Base-by-base conservation (phyloP, 2,888 invertebrate genomes). In the Caenorhabditis drosophilae region DNA sequence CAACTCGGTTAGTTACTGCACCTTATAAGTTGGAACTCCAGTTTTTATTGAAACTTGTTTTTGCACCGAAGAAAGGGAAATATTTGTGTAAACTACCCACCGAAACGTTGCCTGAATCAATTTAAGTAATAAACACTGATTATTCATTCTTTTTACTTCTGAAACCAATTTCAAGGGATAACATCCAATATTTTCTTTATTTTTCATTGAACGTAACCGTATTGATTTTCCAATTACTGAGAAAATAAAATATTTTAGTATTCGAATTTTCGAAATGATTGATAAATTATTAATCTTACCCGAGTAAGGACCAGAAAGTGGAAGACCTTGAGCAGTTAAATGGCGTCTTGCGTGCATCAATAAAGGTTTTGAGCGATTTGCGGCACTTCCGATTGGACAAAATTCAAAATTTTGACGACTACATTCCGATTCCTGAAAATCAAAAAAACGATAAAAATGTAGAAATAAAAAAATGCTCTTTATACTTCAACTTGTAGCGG, bases 51-150 rank as follows among this genome's bases (percentile, higher is more conserved):
- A 58, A 42, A 75, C 59, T 18, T 41, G 42, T 1, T 53, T 27
- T 42, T 72, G 75, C 7, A 70, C 58, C 15, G 40, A 34, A 4
- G 55, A 51, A 18, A 70, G 48, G 6, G 64, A 54, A 18, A 54
- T 51, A 15, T 69, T 67, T 0, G 56, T 53, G 51, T 59, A 62
- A 22, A 72, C 75, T 9, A 62, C 56, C 75, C 75, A 75, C 11
- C 58, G 54, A 52, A 75, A 68, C 41, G 59, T 68, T 9, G 75
- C 75, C 71, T 74, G 53, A 59, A 62, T n/a, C n/a, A n/a, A n/a
- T n/a, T n/a, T n/a, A n/a, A n/a, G n/a, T n/a, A n/a, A n/a, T n/a
- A n/a, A n/a, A n/a, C n/a, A n/a, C n/a, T 42, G 15, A 7, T 41
- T 31, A 22, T 22, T 45, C 35, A 26, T 4, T 18, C 15, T 20